Base-by-base conservation (phyloP, 2,888 invertebrate species). In the Protodeltote pygarga region DNA sequence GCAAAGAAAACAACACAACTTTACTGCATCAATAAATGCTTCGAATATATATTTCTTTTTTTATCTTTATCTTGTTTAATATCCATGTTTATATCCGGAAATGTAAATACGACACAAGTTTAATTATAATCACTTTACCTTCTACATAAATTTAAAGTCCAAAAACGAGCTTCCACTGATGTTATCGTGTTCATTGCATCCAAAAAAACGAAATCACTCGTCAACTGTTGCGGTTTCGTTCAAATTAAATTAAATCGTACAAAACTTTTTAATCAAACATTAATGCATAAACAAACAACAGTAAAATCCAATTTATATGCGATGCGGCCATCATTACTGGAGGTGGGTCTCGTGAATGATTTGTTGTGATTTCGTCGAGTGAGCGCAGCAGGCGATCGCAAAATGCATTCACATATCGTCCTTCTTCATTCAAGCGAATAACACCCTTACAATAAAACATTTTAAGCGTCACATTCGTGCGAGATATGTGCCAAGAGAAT, bases 351-450 rank as follows among this genome's bases (percentile, higher is more conserved):
- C 79, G 82, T 79, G 79, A 87, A 89, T 91, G 89, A 91, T 91
- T 91, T 91, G 91, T 91, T 89, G 89, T 90, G 89, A 90, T 90
- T 87, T 81, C 85, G 82, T 79, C 80, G 86, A 88, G 85, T 78
- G 84, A 81, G 77, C 91, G 78, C 91, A 91, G 91, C 91, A 81
- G 90, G 91, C 70, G 85, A 85, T 83, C 85, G 84, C 83, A 81
- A 87, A 89, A 84, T 87, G 86, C 87, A 88, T 83, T 77, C 83
- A 79, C 78, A 83, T 79, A 77, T 77, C 75, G 75, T 57, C 45
- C 32, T 51, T 21, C 57, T 59, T 41, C 65, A 49, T 60, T 58
- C 73, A 74, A 16, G 39, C 71, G 20, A 79, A 63, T 78, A 73
- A 73, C 67, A 68, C 65, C 81, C 73, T 73, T 86, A 79, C 8